phyloP scores from a whole-genome alignment of 2,113 vertebrate genomes.

The Leptosomus discolor region DNA sequence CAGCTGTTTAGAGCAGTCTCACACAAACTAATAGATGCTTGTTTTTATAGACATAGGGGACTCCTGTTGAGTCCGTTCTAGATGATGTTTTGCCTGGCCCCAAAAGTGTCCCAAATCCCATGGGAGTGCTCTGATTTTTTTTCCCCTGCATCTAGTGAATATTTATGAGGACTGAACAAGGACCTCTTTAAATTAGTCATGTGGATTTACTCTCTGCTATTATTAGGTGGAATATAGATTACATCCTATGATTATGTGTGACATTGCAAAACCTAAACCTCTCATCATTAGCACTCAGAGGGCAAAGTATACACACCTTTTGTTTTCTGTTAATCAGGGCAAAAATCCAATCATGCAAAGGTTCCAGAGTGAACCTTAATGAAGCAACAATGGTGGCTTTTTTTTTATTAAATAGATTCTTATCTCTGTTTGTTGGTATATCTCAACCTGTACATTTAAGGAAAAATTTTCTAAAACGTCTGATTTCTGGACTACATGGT shows the following conservation, averaged over 20 bases:
- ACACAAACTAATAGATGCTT: not conserved
- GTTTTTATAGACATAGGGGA: not conserved
- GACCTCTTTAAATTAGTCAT: not conserved
- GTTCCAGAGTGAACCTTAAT: not conserved
- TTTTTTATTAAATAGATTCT: not conserved
- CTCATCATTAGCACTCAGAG: not conserved
- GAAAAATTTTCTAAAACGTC: not conserved
- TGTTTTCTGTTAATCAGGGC: not conserved
- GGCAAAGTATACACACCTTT: not conserved
- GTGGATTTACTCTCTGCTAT: not conserved
- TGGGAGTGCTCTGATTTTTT: not conserved
- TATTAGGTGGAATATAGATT: not conserved
- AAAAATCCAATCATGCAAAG: not conserved
- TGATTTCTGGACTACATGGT: not conserved
- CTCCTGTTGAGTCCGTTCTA: not conserved
- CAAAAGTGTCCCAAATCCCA: not conserved
- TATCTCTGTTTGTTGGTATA: not conserved
- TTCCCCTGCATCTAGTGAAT: not conserved
- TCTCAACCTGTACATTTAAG: rapidly evolving
- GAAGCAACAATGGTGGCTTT: rapidly evolving
- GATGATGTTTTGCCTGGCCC: not conserved
- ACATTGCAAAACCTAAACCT: not conserved
- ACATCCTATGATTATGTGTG: not conserved
- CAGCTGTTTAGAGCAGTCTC: not conserved
- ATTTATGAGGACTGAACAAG: not conserved